Percentiles rank a stretch among this genome's conserved stretches.
Conservation (phyloP, 2,113 vertebrate genomes). For the Calyptommatus sinebrachiatus region DNA sequence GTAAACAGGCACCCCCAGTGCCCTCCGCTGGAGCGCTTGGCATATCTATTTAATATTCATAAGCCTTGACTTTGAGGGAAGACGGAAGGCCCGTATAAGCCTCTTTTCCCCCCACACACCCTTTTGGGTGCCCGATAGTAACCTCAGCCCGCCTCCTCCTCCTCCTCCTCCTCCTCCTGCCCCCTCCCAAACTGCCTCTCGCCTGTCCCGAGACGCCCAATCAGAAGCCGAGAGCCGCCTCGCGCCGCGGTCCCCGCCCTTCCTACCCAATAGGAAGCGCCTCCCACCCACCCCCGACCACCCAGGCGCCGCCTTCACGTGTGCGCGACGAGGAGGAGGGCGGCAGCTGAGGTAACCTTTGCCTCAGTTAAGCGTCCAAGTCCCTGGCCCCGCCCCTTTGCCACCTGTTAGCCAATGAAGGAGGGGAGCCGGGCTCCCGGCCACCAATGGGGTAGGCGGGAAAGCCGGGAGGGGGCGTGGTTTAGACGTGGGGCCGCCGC, state of each 20-base stretch:
- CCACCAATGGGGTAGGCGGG: conserved; percentile 37
- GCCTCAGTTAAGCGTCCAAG: conserved; percentile 42
- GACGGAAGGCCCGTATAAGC: not conserved
- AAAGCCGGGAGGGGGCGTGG: not conserved
- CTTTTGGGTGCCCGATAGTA: conserved; percentile 67
- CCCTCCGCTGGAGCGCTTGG: too few species aligned
- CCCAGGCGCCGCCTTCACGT: conserved; percentile 14
- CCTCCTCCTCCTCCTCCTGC: not conserved
- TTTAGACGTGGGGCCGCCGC: conserved; percentile 38
- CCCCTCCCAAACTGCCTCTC: conserved; percentile 60
- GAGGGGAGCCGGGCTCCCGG: not conserved
- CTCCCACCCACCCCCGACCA: not conserved
- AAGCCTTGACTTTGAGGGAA: too few species aligned
- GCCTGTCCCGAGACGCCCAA: conserved; percentile 70
- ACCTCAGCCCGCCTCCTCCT: conserved; percentile 47
- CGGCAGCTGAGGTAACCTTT: conserved; percentile 41
- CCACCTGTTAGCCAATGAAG: conserved; percentile 33
- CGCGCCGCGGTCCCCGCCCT: not conserved
- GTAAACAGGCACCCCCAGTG: too few species aligned
- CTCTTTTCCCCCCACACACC: not conserved
- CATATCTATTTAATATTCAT: too few species aligned
- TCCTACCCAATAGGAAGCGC: accelerated
- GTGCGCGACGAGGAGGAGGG: not conserved
- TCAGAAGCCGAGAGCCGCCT: conserved; percentile 37
- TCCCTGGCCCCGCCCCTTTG: conserved; percentile 33